Evolutionary conservation across 2,888 invertebrate genomes (phyloP).

Genomic region (Drosophila acutilabella): DNA sequence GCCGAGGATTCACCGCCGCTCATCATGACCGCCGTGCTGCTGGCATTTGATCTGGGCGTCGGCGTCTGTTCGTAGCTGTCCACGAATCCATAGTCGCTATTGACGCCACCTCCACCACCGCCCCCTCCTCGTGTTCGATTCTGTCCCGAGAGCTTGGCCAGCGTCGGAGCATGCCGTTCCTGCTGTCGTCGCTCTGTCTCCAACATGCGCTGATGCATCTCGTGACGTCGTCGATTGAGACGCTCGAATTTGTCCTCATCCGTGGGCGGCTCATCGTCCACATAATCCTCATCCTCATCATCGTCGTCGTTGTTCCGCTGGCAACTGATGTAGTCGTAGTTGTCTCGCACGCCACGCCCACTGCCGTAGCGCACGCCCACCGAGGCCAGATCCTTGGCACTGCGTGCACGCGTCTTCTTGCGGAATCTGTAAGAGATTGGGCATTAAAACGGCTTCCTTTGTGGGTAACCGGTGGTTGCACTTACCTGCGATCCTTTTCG

Average conservation of each 20-base stretch:
- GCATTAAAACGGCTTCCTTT: neutral
- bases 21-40: slow-evolving; percentile 68
- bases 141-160: slow-evolving; percentile 65
- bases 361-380: slow-evolving; percentile 47
- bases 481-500: slow-evolving; percentile 86
- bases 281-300: slow-evolving; percentile 82
- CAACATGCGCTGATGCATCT: slow-evolving; percentile 85
- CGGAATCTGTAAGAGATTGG: slow-evolving; percentile 76
- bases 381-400: slow-evolving; percentile 64
- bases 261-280: slow-evolving; percentile 81
- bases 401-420: slow-evolving; percentile 86
- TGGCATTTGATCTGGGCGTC: slow-evolving; percentile 80
- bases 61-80: slow-evolving; percentile 84
- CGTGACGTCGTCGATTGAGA: slow-evolving; percentile 83
- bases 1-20: slow-evolving; percentile 74
- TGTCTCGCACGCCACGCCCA: slow-evolving; percentile 72
- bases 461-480: fast-evolving
- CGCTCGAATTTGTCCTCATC: slow-evolving; percentile 85
- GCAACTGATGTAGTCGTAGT: slow-evolving; percentile 84
- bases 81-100: slow-evolving; percentile 77
- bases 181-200: slow-evolving; percentile 82
- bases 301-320: slow-evolving; percentile 77
- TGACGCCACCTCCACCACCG: slow-evolving; percentile 59
- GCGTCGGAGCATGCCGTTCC: slow-evolving; percentile 66
- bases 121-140: slow-evolving; percentile 47